Evolutionary conservation across 2,113 vertebrate species (phyloP).

Genomic region (Xiphias gladius): DNA sequence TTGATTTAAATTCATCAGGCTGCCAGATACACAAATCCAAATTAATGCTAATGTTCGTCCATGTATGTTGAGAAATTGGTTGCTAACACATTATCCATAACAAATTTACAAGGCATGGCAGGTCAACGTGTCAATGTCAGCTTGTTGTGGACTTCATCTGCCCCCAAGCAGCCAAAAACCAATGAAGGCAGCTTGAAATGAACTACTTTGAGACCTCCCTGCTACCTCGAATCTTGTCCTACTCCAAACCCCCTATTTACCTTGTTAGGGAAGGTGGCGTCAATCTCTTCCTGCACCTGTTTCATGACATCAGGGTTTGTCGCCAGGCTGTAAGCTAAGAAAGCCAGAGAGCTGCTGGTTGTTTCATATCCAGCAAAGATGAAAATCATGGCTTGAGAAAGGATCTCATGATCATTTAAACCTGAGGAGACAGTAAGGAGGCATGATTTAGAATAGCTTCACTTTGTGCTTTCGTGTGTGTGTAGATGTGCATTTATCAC

Average conservation of each 20-base stretch:
- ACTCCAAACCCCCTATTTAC: conserved; percentile 61
- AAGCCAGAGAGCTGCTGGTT: conserved; percentile 84
- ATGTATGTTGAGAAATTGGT: too few species aligned
- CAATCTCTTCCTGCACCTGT: conserved; percentile 85
- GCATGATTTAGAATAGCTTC: background rate
- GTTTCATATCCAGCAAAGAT: conserved; percentile 90
- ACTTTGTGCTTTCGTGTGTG: background rate
- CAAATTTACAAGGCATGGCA: too few species aligned
- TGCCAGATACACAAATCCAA: too few species aligned
- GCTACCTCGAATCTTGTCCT: background rate
- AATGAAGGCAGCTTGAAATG: background rate
- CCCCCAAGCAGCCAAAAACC: background rate
- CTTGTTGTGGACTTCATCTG: too few species aligned
- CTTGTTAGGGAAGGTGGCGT: conserved; percentile 85
- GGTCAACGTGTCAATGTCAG: too few species aligned
- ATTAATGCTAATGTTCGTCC: too few species aligned
- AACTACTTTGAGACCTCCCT: background rate
- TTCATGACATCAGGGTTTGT: conserved; percentile 83
- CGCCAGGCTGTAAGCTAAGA: conserved; percentile 85
- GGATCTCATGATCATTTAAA: conserved; percentile 87
- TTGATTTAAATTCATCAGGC: too few species aligned
- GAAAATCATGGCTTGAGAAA: conserved; percentile 87
- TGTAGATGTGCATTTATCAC: conserved; percentile 49
- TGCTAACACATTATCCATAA: too few species aligned
- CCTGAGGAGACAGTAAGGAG: conserved; percentile 70